Evolutionary conservation across 1,140 invertebrate species (phyloP), one percentile per base, ranked within the genome.

Genomic region (Drosophila azteca): DNA sequence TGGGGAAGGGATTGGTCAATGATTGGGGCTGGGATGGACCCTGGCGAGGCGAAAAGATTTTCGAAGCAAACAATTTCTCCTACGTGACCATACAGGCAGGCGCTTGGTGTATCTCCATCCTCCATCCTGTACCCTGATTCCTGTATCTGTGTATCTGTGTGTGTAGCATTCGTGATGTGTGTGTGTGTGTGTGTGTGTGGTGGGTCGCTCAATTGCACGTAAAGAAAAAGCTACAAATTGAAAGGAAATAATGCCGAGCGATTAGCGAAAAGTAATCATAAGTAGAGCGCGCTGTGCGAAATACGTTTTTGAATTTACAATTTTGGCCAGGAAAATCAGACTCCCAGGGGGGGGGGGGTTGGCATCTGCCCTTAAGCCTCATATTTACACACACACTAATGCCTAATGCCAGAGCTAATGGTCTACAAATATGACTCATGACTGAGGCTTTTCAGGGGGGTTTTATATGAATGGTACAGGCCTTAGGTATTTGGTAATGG

Each of bases 251-350:
- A 88, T 79, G 83, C 84, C 64, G 71, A 72, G 76, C 84, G 83
- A 88, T 88, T 88, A 88, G 83, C 62, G 71, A 88, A 88, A 88
- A 88, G 83, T 88, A 88, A 88, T 88, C 83, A 88, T 73, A 88
- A 79, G 76, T 67, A 81, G 68, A 67, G 55, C 41, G 68, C 71
- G 55, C 44, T 52, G 83, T 58, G 51, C 45, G 51, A 79, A 67
- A 72, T 68, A 78, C 64, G 50, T 65, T 78, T 43, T 55, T 52
- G 64, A 87, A 82, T 78, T 87, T 59, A 63, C 78, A 81, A 85
- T 85, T 85, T 68, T 26, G 13, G 41, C 8, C 4, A 8, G 13
- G 15, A 26, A n/a, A n/a, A n/a, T n/a, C n/a, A n/a, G n/a, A n/a
- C n/a, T n/a, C n/a, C n/a, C n/a, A n/a, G n/a, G n/a, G n/a, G n/a